Conservation (phyloP, 2,888 invertebrate species). For the Cabera pusaria region DNA sequence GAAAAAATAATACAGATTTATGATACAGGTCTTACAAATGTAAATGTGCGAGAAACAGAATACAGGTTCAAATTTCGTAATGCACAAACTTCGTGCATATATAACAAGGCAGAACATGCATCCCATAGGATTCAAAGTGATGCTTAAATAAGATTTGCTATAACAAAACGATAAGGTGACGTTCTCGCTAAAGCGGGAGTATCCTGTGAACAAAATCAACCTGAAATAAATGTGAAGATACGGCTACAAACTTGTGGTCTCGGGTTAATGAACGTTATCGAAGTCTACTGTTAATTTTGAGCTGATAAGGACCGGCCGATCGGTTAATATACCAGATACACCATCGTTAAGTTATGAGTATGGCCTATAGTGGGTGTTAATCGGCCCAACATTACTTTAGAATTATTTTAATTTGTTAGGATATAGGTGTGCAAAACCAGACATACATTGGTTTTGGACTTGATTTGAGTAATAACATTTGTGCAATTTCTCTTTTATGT, state of each 20-base stretch:
- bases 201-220: conserved; percentile 50
- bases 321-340: conserved; percentile 73
- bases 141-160: conserved; percentile 27
- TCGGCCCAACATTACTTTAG: conserved; percentile 62
- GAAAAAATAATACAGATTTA: conserved; percentile 42
- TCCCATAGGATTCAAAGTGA: conserved; percentile 29
- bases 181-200: conserved; percentile 19
- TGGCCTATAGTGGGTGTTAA: conserved; percentile 57
- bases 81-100: conserved; percentile 62
- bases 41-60: conserved; percentile 33
- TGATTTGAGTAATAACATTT: conserved; percentile 30
- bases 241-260: conserved; percentile 78
- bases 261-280: conserved; percentile 77
- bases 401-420: conserved; percentile 34
- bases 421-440: conserved; percentile 52
- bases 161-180: conserved; percentile 30
- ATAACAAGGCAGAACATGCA: conserved; percentile 51
- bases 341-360: conserved; percentile 60
- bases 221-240: conserved; percentile 68
- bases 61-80: conserved; percentile 32
- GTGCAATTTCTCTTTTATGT: too few relatives aligned
- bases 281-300: conserved; percentile 76
- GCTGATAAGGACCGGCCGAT: conserved; percentile 66
- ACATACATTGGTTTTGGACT: conserved; percentile 63
- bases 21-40: conserved; percentile 49